These are phyloP conservation scores for Crossocerus cetratus DNA, from an alignment of 2,888 invertebrate species.

Conservation along the genomic window DNA sequence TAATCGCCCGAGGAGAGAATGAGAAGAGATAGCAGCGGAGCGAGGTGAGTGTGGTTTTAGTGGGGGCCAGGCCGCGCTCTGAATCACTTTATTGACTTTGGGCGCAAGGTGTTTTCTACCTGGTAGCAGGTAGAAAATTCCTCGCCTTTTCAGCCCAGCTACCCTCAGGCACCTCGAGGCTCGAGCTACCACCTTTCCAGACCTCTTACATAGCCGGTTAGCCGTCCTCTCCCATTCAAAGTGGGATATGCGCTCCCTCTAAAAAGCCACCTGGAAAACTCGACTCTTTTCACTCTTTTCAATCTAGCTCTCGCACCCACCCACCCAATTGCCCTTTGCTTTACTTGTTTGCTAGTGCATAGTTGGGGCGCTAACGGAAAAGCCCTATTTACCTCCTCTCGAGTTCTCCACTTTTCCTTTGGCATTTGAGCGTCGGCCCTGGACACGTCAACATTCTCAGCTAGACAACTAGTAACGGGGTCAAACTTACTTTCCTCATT, in stretches of 20 bases:
- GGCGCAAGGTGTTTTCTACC: constrained; percentile 3
- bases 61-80: neutral
- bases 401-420: too few relatives aligned
- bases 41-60: neutral
- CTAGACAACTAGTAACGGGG: too few relatives aligned
- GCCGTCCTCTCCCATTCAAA: neutral
- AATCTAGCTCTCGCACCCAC: neutral
- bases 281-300: neutral
- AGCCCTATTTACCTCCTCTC: neutral
- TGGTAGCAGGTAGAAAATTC: constrained; percentile 16
- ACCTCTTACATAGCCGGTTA: neutral
- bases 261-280: neutral
- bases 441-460: too few relatives aligned
- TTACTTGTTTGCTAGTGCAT: neutral
- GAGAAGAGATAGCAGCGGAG: neutral
- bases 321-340: neutral
- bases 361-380: neutral
- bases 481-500: too few relatives aligned
- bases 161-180: too few relatives aligned
- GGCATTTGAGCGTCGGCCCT: too few relatives aligned
- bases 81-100: neutral
- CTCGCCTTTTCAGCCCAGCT: neutral
- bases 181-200: neutral
- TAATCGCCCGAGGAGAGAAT: neutral
- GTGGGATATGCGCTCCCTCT: neutral